Evolutionary conservation across 2,797 vertebrate species (phyloP).

Genomic region (Limosa lapponica): DNA sequence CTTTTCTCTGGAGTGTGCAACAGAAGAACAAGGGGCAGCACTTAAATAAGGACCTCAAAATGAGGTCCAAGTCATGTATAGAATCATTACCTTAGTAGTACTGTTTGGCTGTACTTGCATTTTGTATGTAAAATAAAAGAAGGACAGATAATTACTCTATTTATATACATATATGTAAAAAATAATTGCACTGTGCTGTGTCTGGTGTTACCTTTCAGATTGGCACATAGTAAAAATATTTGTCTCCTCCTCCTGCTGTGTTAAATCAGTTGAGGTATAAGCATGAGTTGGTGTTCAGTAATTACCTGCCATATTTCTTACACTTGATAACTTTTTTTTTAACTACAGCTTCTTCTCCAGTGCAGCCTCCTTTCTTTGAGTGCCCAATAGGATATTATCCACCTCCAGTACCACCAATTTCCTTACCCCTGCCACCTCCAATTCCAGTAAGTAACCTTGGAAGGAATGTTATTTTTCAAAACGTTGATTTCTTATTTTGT

Average conservation of each 20-base stretch:
- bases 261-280: neutral
- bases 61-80: neutral
- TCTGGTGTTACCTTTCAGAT: neutral
- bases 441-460: slow-evolving; percentile 79
- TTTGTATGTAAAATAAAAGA: neutral
- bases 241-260: neutral
- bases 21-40: neutral
- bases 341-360: slow-evolving; percentile 85
- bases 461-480: neutral
- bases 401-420: slow-evolving; percentile 73
- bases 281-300: neutral
- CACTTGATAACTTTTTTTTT: neutral
- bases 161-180: rapidly evolving
- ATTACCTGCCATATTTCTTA: neutral
- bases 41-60: neutral
- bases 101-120: neutral
- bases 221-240: neutral
- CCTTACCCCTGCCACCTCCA: slow-evolving; percentile 77
- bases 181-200: neutral
- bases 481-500: neutral
- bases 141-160: neutral
- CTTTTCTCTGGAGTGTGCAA: neutral
- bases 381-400: slow-evolving; percentile 76
- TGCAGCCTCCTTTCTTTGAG: slow-evolving; percentile 77
- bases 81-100: neutral